phyloP scores from a whole-genome alignment of 2,888 invertebrate genomes.

The Drosophila buzzatii region DNA sequence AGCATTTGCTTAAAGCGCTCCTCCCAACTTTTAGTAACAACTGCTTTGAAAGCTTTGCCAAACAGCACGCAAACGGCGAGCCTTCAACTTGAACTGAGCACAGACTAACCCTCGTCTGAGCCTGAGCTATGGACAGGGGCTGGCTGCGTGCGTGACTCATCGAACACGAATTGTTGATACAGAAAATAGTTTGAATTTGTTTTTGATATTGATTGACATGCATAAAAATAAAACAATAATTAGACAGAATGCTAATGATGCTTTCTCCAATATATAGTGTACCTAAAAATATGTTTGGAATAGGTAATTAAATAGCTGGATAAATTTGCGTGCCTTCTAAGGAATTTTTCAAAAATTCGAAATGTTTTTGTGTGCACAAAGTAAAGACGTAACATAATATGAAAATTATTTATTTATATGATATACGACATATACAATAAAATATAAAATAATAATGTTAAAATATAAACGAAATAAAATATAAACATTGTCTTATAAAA shows the following conservation, averaged over 20 bases:
- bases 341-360: not conserved
- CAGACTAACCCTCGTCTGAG: slow-evolving; percentile 6
- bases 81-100: slow-evolving; percentile 1
- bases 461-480: no score
- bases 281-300: not conserved
- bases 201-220: no score
- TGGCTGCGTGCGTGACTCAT: not conserved
- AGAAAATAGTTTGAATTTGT: not conserved
- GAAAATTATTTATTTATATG: no score
- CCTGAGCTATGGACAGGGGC: not conserved
- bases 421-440: no score
- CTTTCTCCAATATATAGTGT: not conserved
- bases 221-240: not conserved
- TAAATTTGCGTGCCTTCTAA: not conserved
- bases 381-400: no score
- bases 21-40: slow-evolving; percentile 30
- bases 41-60: slow-evolving; percentile 9
- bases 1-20: slow-evolving; percentile 15
- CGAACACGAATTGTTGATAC: not conserved
- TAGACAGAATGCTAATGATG: not conserved
- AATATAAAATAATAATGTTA: no score
- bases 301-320: not conserved
- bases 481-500: no score
- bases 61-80: slow-evolving; percentile 6
- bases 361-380: not conserved